Conservation (phyloP, 1,140 invertebrate genomes). For the Heliconius congener region DNA sequence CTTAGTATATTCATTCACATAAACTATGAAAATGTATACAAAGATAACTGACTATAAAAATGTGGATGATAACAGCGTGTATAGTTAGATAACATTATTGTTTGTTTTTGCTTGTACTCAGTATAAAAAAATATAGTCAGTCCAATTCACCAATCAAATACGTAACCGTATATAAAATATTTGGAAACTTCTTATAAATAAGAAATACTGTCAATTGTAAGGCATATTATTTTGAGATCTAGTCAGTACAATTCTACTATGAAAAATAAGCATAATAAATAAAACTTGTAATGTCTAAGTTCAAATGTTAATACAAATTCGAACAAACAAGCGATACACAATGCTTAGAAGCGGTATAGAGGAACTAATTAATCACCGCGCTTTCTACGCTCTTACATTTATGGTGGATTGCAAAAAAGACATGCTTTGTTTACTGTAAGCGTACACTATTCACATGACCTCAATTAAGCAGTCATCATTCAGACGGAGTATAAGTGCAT, state of each 20-base stretch:
- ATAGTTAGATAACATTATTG: no score
- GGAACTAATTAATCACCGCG: conserved; percentile 34
- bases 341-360: conserved; percentile 20
- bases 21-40: background rate
- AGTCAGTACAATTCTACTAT: background rate
- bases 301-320: conserved; percentile 10
- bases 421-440: conserved; percentile 55
- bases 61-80: no score
- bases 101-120: background rate
- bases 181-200: no score
- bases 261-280: background rate
- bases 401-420: conserved; percentile 47
- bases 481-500: conserved; percentile 73
- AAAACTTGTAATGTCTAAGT: background rate
- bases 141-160: background rate
- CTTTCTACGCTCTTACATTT: conserved; percentile 42
- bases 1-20: conserved; percentile 9
- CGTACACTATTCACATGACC: conserved; percentile 70
- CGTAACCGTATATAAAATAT: no score
- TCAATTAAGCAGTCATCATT: conserved; percentile 75
- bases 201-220: background rate
- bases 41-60: no score
- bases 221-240: background rate
- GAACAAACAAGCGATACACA: conserved; percentile 6
- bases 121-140: background rate